Base-by-base conservation (phyloP, 1,140 invertebrate genomes). In the Drosophila ercepeae region DNA sequence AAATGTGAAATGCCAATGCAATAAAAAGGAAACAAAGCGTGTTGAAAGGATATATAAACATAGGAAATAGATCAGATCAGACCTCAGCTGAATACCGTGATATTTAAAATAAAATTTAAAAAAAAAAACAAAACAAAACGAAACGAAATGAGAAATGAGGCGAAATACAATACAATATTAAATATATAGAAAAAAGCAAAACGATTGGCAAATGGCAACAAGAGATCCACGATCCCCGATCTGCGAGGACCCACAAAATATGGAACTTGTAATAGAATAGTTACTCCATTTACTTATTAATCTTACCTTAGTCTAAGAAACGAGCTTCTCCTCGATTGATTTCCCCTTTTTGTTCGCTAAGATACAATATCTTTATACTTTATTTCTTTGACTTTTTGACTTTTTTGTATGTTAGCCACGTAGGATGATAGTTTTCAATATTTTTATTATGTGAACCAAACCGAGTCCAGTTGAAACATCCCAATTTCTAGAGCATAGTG, bases 71-170 rank as follows among this genome's bases (percentile, higher is more conserved):
- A 88, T 88, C 81, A 86, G 76, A 86, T 86, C 82, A 88, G 81
- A 89, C 88, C 88, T 89, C 88, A 89, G 88, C 88, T 89, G 88
- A 89, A 89, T 90, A 86, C 88, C 81, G 88, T 89, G 88, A 89
- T 89, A 89, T 89, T 83, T 89, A 89, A 89, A 89, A 72, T 78
- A 82, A 78, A 82, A 67, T 65, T 67, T 44, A 65, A 67, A 45
- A 64, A 64, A 60, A 46, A 46, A n/a, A 49, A 60, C 51, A 27
- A 11, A 50, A 49, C 27, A 45, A 25, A 18, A 23, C 13, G 0
- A 9, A 50, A 11, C 18, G 29, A 21, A 25, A 21, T 21, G 13
- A 59, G 21, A 27, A 55, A 7, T 14, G 27, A 42, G 19, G 63
- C 45, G 9, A 53, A 52, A 65, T 52, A 67, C 63, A 67, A 44